Conservation (phyloP, 1,140 invertebrate species). For the Ceratina japonica region DNA sequence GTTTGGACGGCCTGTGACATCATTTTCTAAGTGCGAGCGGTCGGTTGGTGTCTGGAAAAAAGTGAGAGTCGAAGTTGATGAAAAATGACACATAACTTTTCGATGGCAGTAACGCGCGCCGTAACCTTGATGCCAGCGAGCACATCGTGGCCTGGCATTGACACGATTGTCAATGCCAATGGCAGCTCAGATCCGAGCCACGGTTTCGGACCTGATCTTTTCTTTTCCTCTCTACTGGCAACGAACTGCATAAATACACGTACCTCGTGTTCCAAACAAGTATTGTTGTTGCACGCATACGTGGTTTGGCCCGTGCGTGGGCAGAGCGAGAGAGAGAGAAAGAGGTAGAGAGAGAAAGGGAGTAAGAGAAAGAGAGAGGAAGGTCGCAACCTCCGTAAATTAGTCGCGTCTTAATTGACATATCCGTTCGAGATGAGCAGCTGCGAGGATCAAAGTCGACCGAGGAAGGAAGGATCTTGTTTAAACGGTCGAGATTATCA, state of each 20-base stretch:
- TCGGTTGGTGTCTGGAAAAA: not conserved
- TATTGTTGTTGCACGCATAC: constrained; percentile 27
- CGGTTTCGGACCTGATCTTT: constrained; percentile 10
- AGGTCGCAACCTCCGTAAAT: constrained; percentile 63
- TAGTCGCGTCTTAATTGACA: constrained; percentile 66
- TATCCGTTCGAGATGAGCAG: constrained; percentile 60
- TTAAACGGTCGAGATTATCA: not conserved
- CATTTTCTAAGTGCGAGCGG: too few relatives aligned
- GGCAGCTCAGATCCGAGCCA: constrained; percentile 10
- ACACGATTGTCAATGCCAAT: constrained; percentile 54
- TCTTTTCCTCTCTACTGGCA: not conserved
- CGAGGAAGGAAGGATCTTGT: constrained; percentile 26
- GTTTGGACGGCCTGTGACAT: too few relatives aligned
- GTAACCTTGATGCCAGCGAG: constrained; percentile 32
- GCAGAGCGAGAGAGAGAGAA: constrained; percentile 38
- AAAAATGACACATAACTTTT: constrained; percentile 10
- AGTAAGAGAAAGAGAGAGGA: constrained; percentile 48
- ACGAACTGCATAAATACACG: not conserved
- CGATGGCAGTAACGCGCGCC: not conserved
- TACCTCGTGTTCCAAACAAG: constrained; percentile 21
- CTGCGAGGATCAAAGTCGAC: constrained; percentile 28
- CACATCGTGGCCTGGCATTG: constrained; percentile 42
- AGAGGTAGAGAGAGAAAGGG: constrained; percentile 7
- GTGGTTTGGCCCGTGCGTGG: constrained; percentile 37
- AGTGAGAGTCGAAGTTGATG: not conserved